These are phyloP conservation scores for Ceratitis capitata DNA, from an alignment of 1,140 invertebrate genomes.

Conservation along the genomic window DNA sequence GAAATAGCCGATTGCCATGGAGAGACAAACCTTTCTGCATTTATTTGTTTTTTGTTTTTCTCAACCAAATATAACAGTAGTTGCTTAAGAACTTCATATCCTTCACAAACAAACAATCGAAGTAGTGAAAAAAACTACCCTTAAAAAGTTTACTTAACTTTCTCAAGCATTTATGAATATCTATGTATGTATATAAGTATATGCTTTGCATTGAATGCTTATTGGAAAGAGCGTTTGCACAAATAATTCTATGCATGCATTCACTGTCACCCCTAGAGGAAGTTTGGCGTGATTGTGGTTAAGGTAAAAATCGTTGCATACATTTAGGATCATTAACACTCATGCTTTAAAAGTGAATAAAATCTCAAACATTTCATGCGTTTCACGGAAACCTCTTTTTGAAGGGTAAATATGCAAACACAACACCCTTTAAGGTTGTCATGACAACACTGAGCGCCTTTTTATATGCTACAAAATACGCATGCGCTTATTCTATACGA, in stretches of 20 bases:
- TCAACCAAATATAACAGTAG: neutral
- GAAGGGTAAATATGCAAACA: no score
- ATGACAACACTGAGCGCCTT: no score
- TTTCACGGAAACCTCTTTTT: no score
- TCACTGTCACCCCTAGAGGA: neutral
- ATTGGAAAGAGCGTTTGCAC: neutral
- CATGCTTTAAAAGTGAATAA: no score
- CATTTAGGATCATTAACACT: neutral
- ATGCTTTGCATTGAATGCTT: neutral
- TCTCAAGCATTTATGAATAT: no score
- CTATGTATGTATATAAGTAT: neutral
- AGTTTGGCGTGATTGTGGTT: neutral
- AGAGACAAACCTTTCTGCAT: neutral
- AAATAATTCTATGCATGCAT: no score
- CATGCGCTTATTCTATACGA: no score
- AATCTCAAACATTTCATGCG: no score
- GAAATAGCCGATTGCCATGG: neutral
- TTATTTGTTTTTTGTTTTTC: neutral
- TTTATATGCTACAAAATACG: no score
- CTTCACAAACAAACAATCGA: neutral
- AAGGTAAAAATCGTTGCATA: neutral
- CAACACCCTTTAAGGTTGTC: no score
- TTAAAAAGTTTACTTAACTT: slow-evolving; percentile 14
- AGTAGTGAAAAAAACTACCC: neutral
- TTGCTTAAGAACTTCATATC: neutral